phyloP scores from a whole-genome alignment of 2,888 invertebrate genomes.

The Branchipolynoe longqiensis region DNA sequence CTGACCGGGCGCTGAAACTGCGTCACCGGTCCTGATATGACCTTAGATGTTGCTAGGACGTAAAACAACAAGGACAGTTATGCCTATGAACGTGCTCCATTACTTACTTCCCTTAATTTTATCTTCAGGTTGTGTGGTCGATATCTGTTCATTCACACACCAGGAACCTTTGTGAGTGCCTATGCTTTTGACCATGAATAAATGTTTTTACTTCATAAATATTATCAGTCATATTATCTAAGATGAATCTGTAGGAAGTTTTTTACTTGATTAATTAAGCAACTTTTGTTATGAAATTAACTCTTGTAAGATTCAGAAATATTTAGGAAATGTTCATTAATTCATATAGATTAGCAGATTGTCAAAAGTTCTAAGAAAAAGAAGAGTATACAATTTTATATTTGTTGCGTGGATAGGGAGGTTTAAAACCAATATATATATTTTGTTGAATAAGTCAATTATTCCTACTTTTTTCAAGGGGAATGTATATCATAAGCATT shows the following conservation, averaged over 20 bases:
- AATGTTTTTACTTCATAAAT: not conserved
- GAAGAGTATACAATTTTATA: no score
- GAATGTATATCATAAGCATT: no score
- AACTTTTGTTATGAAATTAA: no score
- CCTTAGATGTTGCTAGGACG: no score
- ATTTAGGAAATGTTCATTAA: not conserved
- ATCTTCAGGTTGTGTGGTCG: not conserved
- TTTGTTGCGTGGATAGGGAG: no score
- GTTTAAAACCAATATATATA: no score
- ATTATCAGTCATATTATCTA: not conserved
- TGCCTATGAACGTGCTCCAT: not conserved
- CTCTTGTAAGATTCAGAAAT: not conserved
- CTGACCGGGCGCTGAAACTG: no score
- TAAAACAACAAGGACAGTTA: no score
- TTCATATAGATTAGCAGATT: not conserved
- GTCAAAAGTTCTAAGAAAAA: not conserved
- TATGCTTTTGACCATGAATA: not conserved
- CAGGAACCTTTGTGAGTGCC: conserved; percentile 15
- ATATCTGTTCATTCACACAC: conserved; percentile 6
- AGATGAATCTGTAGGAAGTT: not conserved
- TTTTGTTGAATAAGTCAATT: no score
- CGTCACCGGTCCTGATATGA: no score
- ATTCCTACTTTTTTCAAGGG: no score
- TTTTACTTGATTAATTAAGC: not conserved
- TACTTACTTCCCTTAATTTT: not conserved